Evolutionary conservation across 1,140 invertebrate species (phyloP).

Genomic region (Acromyrmex echinatior): DNA sequence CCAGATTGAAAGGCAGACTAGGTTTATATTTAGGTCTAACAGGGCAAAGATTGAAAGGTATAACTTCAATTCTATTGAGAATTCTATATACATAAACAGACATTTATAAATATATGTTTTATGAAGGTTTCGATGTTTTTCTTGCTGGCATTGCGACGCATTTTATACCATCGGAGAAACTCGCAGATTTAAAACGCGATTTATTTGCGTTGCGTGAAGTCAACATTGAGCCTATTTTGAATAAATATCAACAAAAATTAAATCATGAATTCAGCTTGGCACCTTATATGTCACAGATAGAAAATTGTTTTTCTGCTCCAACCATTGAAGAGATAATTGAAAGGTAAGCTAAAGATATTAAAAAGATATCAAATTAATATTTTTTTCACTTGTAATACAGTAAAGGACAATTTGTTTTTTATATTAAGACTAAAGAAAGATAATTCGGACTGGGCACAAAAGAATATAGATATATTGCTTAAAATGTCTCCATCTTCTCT

Average conservation of each 20-base stretch:
- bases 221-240: slow-evolving; percentile 88
- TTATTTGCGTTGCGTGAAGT: slow-evolving; percentile 88
- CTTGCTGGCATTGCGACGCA: slow-evolving; percentile 98
- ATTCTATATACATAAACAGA: not conserved
- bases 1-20: slow-evolving; percentile 94
- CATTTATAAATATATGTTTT: not conserved
- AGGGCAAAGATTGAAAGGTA: slow-evolving; percentile 90
- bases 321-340: slow-evolving; percentile 94
- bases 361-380: not conserved
- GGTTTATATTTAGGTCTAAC: slow-evolving; percentile 98
- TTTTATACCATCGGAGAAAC: slow-evolving; percentile 91
- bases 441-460: slow-evolving; percentile 88
- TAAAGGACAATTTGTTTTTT: slow-evolving; percentile 39
- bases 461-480: slow-evolving; percentile 89
- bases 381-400: not conserved
- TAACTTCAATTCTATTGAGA: not conserved
- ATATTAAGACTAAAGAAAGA: slow-evolving; percentile 78
- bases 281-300: slow-evolving; percentile 92
- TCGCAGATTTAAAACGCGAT: slow-evolving; percentile 90
- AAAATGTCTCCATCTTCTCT: slow-evolving; percentile 98
- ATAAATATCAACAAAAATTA: slow-evolving; percentile 87
- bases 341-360: slow-evolving; percentile 83
- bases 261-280: slow-evolving; percentile 91
- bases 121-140: slow-evolving; percentile 93
- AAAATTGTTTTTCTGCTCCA: slow-evolving; percentile 92